phyloP scores from a whole-genome alignment of 1,140 invertebrate species.

The Macrobrachium rosenbergii region DNA sequence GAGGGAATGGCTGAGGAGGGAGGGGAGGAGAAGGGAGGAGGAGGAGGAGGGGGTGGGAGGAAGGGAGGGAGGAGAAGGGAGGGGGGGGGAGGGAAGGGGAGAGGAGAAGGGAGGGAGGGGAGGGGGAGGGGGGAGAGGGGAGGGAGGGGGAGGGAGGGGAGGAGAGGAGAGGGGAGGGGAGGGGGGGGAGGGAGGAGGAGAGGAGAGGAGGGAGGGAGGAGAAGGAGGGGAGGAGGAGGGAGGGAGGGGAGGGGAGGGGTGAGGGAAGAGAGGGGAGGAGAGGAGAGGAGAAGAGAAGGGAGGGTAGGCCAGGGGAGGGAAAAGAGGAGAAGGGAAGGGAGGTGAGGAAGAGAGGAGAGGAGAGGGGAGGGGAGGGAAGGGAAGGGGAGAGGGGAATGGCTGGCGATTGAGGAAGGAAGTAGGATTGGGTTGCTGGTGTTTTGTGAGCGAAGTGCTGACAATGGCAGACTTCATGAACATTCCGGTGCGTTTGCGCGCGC shows the following conservation, averaged over 20 bases:
- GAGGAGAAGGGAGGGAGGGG: background rate
- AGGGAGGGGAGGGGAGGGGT: background rate
- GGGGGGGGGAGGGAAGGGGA: no score
- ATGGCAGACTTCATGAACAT: background rate
- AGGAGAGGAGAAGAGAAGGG: background rate
- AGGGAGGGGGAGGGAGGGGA: background rate
- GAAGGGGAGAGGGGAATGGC: background rate
- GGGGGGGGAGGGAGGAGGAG: no score
- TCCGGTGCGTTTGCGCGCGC: no score
- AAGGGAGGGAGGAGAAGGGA: background rate
- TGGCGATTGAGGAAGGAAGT: background rate
- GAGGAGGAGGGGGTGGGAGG: background rate
- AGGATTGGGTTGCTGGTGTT: background rate
- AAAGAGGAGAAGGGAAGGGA: background rate
- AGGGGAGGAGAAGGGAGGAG: background rate
- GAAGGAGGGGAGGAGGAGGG: background rate
- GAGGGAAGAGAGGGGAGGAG: no score
- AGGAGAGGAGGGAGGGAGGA: background rate
- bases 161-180: no score
- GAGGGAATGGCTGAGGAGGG: background rate
- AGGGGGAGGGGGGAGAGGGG: background rate
- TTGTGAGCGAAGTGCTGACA: background rate
- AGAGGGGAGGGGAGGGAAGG: background rate
- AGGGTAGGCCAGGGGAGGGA: background rate
- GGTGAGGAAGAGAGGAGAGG: no score